Evolutionary conservation across 2,797 vertebrate species (phyloP).

Genomic region (Hypotaenidia okinawae): DNA sequence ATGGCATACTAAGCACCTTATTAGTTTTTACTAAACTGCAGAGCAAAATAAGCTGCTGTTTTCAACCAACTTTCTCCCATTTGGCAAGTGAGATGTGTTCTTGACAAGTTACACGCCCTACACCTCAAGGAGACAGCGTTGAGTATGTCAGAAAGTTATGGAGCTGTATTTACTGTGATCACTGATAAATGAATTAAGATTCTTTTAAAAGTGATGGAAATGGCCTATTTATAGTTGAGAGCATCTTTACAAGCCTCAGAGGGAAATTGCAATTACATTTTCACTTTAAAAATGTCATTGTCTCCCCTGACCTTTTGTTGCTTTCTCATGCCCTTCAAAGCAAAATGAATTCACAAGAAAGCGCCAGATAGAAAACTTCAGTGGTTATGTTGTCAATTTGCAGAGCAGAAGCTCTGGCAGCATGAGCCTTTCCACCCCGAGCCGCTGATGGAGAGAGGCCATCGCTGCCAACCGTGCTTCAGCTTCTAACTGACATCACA

Average conservation of each 20-base stretch:
- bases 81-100: not conserved
- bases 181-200: constrained; percentile 42
- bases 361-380: not conserved
- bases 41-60: not conserved
- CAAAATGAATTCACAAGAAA: not conserved
- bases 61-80: not conserved
- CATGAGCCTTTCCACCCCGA: not conserved
- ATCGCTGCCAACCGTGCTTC: rapidly evolving
- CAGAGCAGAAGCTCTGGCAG: not conserved
- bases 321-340: constrained; percentile 14
- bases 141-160: not conserved
- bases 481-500: not conserved
- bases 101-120: not conserved
- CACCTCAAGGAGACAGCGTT: not conserved
- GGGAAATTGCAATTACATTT: constrained; percentile 48
- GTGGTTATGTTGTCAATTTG: not conserved
- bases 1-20: not conserved
- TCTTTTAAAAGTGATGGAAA: not conserved
- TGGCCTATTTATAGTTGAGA: constrained; percentile 25
- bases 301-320: constrained; percentile 28
- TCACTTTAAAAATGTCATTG: not conserved
- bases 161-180: not conserved
- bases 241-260: constrained; percentile 7
- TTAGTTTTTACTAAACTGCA: not conserved
- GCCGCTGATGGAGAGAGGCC: not conserved